These are phyloP conservation scores for Passer domesticus DNA, from an alignment of 2,113 vertebrate genomes.

Conservation along the genomic window DNA sequence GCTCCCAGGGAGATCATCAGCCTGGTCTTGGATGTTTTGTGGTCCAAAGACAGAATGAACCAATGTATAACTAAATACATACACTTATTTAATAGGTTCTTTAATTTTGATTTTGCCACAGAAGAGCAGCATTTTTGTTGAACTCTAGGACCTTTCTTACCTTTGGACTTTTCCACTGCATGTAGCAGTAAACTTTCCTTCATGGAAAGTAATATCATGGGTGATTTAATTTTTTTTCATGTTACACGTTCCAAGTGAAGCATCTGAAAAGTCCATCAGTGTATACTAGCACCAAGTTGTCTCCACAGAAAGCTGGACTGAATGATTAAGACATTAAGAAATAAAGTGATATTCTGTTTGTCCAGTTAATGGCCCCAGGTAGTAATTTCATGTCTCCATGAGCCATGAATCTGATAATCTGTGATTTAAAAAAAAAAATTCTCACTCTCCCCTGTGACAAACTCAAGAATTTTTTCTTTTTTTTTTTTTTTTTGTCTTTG, in stretches of 20 bases:
- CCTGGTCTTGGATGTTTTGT: neutral
- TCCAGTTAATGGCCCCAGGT: neutral
- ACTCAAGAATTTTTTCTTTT: neutral
- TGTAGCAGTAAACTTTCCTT: neutral
- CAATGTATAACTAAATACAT: neutral
- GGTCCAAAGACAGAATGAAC: neutral
- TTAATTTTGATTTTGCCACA: neutral
- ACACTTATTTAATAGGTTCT: neutral
- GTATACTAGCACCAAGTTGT: neutral
- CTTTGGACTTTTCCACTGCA: neutral
- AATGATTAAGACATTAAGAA: slow-evolving; percentile 15
- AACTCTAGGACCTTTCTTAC: neutral
- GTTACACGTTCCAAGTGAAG: neutral
- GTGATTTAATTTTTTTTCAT: neutral
- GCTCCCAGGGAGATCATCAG: slow-evolving; percentile 8
- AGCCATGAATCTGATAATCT: neutral
- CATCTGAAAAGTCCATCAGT: slow-evolving; percentile 37
- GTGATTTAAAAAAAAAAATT: neutral
- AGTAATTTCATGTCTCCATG: neutral
- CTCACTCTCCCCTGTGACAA: neutral
- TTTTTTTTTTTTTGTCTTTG: neutral
- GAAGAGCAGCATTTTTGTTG: neutral
- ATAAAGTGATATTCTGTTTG: neutral
- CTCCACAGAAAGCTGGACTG: neutral
- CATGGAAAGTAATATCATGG: neutral